These are phyloP conservation scores for Poicephalus meyeri DNA, from an alignment of 2,113 vertebrate genomes.

Conservation along the genomic window DNA sequence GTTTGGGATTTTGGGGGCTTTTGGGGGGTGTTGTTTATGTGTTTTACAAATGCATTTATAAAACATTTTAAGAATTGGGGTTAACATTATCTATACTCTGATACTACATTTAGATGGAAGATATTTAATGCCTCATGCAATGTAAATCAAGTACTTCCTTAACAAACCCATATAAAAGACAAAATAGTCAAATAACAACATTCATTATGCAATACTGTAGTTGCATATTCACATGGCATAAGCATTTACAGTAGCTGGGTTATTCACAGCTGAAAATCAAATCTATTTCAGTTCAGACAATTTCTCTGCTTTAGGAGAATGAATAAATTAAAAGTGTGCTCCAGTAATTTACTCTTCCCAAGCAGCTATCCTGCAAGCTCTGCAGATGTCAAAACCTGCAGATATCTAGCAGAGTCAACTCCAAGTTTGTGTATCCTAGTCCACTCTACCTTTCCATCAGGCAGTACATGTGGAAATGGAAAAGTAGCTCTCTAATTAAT, in stretches of 20 bases:
- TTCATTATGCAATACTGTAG: conserved; percentile 35
- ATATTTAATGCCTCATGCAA: neutral
- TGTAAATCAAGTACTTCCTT: conserved; percentile 30
- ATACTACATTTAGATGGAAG: neutral
- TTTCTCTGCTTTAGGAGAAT: conserved; percentile 70
- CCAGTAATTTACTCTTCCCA: conserved; percentile 72
- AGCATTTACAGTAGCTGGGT: conserved; percentile 70
- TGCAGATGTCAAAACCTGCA: conserved; percentile 87
- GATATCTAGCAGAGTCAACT: conserved; percentile 82
- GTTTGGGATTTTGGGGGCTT: neutral
- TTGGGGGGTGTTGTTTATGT: neutral
- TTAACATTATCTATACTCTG: neutral
- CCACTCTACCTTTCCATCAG: conserved; percentile 90
- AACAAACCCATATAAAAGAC: conserved; percentile 8
- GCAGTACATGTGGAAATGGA: conserved; percentile 85
- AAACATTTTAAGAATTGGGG: neutral
- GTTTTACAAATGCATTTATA: neutral
- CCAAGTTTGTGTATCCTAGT: conserved; percentile 79
- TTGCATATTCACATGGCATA: conserved; percentile 53
- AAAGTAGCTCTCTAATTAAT: conserved; percentile 95
- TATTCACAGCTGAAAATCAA: conserved; percentile 72
- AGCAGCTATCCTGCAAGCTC: conserved; percentile 79
- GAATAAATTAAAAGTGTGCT: conserved; percentile 79
- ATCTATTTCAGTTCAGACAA: conserved; percentile 67
- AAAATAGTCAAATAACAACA: conserved; percentile 31